These are phyloP conservation scores for Nesoenas mayeri DNA, from an alignment of 2,113 vertebrate species.

Conservation along the genomic window DNA sequence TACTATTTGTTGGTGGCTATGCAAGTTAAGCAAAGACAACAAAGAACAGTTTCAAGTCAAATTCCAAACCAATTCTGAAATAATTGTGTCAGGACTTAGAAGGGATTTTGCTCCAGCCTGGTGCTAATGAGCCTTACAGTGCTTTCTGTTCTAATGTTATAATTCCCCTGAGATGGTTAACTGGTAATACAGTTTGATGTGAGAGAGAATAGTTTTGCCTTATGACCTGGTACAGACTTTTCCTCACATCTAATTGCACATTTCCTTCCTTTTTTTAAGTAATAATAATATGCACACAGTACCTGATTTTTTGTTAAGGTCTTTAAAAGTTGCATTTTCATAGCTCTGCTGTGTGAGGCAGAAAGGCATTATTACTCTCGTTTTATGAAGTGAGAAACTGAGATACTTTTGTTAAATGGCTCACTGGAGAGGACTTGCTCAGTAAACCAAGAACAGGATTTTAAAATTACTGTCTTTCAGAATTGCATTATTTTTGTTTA, in stretches of 20 bases:
- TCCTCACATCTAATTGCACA: background rate
- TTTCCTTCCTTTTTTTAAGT: conserved; percentile 34
- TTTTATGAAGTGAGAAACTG: background rate
- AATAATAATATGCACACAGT: background rate
- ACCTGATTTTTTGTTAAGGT: background rate
- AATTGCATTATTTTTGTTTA: conserved; percentile 6
- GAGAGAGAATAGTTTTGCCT: background rate
- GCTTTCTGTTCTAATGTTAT: background rate
- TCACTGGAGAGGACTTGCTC: background rate
- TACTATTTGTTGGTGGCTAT: background rate
- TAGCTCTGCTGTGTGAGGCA: background rate
- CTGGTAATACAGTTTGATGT: background rate
- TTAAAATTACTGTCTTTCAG: background rate
- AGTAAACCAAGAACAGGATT: background rate
- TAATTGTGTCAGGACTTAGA: background rate
- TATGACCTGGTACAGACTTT: background rate
- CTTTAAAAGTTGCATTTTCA: background rate
- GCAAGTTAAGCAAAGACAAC: background rate
- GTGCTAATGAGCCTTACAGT: background rate
- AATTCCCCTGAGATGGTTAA: background rate
- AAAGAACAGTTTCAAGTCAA: background rate
- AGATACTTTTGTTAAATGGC: background rate
- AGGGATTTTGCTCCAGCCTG: background rate
- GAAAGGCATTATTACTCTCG: background rate
- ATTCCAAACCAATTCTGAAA: conserved; percentile 6